These are phyloP conservation scores for Liposcelis brunnea DNA, from an alignment of 2,888 invertebrate genomes.

Conservation along the genomic window DNA sequence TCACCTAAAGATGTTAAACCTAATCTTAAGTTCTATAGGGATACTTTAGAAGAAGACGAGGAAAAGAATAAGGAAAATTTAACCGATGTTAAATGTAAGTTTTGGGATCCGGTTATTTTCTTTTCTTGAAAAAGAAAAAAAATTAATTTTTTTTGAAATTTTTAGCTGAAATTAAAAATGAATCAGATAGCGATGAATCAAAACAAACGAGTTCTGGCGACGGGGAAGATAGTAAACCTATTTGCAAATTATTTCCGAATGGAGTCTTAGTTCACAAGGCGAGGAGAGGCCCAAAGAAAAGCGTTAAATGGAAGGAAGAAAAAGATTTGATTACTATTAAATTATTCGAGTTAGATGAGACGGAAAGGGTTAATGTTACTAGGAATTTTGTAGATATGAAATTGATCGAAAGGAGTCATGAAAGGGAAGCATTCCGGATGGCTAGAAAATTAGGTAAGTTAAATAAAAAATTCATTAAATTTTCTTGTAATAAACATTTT, in stretches of 20 bases:
- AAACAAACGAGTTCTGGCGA: not conserved
- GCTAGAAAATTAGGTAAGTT: constrained; percentile 50
- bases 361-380: constrained; percentile 87
- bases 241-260: constrained; percentile 19
- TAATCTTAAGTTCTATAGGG: constrained; percentile 15
- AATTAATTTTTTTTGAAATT: too few species aligned
- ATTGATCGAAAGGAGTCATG: constrained; percentile 69
- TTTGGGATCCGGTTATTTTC: not conserved
- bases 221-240: not conserved
- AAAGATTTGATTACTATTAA: constrained; percentile 61
- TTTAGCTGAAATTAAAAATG: too few species aligned
- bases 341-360: constrained; percentile 90
- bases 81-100: not conserved
- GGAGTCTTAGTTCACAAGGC: constrained; percentile 60
- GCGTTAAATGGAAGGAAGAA: constrained; percentile 67
- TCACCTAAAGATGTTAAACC: constrained; percentile 20
- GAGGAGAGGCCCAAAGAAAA: constrained; percentile 60
- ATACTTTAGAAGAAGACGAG: constrained; percentile 13
- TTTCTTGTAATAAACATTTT: too few species aligned
- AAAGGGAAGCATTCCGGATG: constrained; percentile 66
- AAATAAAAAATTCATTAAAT: too few species aligned
- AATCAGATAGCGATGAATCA: too few species aligned
- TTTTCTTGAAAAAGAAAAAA: not conserved
- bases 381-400: constrained; percentile 84
- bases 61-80: constrained; percentile 21